Percentiles rank a stretch among this genome's conserved stretches.
phyloP scores from a whole-genome alignment of 2,797 vertebrate species.

The Nyctibius grandis region DNA sequence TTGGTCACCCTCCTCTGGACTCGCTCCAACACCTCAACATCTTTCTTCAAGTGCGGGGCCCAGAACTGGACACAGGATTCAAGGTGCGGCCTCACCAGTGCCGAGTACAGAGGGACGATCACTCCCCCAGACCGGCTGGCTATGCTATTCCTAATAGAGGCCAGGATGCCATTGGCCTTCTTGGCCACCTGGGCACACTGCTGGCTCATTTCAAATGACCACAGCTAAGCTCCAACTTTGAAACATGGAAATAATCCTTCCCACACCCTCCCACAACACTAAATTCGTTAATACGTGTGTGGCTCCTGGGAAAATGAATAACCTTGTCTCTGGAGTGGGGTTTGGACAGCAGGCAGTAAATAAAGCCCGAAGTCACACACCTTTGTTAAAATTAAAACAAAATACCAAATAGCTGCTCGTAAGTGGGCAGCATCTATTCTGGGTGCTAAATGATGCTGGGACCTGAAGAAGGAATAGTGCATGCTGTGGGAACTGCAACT shows the following conservation, averaged over 20 bases:
- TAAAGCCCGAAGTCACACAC: neutral
- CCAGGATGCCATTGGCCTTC: no score
- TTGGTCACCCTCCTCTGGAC: no score
- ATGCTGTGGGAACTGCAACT: neutral
- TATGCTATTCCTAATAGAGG: no score
- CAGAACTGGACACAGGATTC: no score
- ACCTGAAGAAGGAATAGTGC: neutral
- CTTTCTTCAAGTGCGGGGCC: no score
- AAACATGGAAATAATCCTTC: neutral
- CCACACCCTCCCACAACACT: neutral
- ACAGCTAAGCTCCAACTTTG: neutral
- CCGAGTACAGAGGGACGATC: no score
- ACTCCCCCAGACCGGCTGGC: no score
- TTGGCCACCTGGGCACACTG: no score
- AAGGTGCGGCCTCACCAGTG: no score
- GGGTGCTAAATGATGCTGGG: neutral
- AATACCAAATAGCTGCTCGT: neutral
- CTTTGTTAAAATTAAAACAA: neutral
- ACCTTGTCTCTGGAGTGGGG: neutral
- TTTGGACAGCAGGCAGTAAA: neutral
- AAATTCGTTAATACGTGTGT: neutral
- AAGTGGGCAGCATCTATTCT: neutral
- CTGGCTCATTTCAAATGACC: neutral
- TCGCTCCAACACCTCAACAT: no score
- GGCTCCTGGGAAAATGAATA: neutral